Percentiles rank a stretch among this genome's conserved stretches.
Conservation (phyloP, 92 coral and sea anemone genomes). For the Blastomussa wellsi region DNA sequence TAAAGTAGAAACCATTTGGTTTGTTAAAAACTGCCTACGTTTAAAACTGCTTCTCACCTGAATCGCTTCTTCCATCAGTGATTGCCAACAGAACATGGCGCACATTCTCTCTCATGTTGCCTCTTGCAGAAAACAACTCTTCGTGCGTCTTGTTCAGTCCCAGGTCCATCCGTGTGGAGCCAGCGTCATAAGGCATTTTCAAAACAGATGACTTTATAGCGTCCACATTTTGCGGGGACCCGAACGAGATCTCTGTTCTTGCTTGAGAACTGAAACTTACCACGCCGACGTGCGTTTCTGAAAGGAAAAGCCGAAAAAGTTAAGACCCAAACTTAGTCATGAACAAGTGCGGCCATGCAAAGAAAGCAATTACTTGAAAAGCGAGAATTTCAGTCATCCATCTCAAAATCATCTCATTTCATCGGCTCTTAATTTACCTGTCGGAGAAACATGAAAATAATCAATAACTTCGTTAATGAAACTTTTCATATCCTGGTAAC, state of each 20-base stretch:
- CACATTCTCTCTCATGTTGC: conserved; percentile 8
- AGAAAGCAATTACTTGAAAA: not conserved
- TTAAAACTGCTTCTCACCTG: not conserved
- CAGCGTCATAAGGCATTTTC: not conserved
- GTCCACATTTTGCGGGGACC: not conserved
- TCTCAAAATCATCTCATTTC: not conserved
- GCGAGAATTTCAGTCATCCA: too few species aligned
- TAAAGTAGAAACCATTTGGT: too few species aligned
- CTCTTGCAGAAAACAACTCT: conserved; percentile 12
- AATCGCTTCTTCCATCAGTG: conserved; percentile 25
- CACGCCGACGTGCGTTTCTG: conserved; percentile 35
- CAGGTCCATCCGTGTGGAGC: not conserved
- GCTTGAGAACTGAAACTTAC: conserved; percentile 23
- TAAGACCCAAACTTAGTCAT: too few species aligned
- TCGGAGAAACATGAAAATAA: conserved; percentile 11
- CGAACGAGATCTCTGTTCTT: conserved; percentile 18
- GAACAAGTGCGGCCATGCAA: not conserved
- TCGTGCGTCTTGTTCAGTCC: conserved; percentile 1
- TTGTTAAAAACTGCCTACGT: not conserved
- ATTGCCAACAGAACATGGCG: conserved; percentile 13
- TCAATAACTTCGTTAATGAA: conserved; percentile 34
- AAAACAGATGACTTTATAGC: conserved; percentile 1
- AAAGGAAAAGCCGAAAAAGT: not conserved
- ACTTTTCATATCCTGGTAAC: not conserved
- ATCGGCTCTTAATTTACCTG: not conserved